phyloP scores from a whole-genome alignment of 1,140 invertebrate genomes.

The Drosophila nikananu region DNA sequence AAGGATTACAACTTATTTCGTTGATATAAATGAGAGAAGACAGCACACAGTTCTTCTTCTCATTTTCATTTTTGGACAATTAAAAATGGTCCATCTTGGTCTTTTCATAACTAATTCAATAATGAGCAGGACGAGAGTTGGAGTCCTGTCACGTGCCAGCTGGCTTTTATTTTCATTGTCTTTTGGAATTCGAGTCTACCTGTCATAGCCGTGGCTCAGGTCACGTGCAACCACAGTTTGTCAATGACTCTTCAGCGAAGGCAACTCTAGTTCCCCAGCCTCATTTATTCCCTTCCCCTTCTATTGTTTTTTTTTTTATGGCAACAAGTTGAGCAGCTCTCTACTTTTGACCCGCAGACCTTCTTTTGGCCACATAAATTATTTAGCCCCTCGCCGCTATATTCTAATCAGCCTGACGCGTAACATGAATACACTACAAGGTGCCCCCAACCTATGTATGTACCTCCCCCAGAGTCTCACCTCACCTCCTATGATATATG shows the following conservation, averaged over 20 bases:
- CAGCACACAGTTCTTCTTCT: conserved; percentile 11
- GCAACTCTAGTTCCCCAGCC: not conserved
- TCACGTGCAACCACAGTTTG: conserved; percentile 76
- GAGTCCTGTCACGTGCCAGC: conserved; percentile 75
- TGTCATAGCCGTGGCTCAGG: conserved; percentile 65
- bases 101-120: conserved; percentile 74
- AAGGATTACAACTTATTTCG: conserved; percentile 64
- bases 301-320: conserved; percentile 2
- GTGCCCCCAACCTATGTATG: not conserved
- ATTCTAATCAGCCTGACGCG: conserved; percentile 83
- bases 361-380: conserved; percentile 76
- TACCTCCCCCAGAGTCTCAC: not conserved
- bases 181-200: conserved; percentile 42
- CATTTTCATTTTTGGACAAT: conserved; percentile 49
- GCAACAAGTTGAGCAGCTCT: conserved; percentile 46
- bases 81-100: conserved; percentile 42
- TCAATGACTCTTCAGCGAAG: conserved; percentile 38
- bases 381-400: conserved; percentile 66
- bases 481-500: conserved; percentile 64
- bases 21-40: not conserved
- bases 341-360: conserved; percentile 76
- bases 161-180: conserved; percentile 77
- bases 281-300: not conserved
- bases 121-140: conserved; percentile 58
- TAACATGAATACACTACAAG: conserved; percentile 61